Conservation (phyloP, 1,140 invertebrate species). For the Drosophila nigromelanica region DNA sequence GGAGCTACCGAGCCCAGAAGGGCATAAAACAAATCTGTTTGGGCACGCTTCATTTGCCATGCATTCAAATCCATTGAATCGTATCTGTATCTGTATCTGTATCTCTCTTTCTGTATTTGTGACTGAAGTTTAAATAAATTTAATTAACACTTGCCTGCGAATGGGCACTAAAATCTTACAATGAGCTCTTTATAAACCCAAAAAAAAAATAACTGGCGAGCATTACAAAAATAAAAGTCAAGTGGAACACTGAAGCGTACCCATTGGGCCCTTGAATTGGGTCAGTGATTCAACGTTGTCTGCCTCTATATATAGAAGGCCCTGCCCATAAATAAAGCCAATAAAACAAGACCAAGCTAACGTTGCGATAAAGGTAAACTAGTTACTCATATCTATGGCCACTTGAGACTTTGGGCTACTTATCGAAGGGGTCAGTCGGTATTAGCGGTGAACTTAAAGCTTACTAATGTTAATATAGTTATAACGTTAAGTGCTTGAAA, state of each 20-base stretch:
- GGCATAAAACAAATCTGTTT: constrained; percentile 55
- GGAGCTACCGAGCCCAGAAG: constrained; percentile 38
- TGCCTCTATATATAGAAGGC: constrained; percentile 21
- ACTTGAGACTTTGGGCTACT: not conserved
- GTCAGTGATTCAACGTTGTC: constrained; percentile 61
- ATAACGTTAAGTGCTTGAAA: constrained; percentile 11
- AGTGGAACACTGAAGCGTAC: constrained; percentile 40
- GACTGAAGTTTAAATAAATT: constrained; percentile 59
- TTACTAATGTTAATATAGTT: constrained; percentile 8
- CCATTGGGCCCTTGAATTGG: constrained; percentile 56
- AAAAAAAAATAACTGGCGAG: constrained; percentile 6
- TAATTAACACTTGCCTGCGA: constrained; percentile 73
- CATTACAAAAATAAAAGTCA: constrained; percentile 27
- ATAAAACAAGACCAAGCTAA: constrained; percentile 32
- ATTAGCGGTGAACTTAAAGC: not conserved
- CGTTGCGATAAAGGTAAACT: constrained; percentile 53
- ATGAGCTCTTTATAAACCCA: constrained; percentile 33
- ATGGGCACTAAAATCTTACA: constrained; percentile 38
- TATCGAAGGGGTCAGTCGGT: constrained; percentile 17
- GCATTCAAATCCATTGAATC: constrained; percentile 48
- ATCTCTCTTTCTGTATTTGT: constrained; percentile 16
- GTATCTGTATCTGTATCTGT: constrained; percentile 27
- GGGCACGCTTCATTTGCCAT: constrained; percentile 71
- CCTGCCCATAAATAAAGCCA: constrained; percentile 21
- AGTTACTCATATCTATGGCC: constrained; percentile 19